Evolutionary conservation across 2,113 vertebrate species (phyloP), one percentile per base, ranked within the genome.

Genomic region (Chloroceryle aenea): DNA sequence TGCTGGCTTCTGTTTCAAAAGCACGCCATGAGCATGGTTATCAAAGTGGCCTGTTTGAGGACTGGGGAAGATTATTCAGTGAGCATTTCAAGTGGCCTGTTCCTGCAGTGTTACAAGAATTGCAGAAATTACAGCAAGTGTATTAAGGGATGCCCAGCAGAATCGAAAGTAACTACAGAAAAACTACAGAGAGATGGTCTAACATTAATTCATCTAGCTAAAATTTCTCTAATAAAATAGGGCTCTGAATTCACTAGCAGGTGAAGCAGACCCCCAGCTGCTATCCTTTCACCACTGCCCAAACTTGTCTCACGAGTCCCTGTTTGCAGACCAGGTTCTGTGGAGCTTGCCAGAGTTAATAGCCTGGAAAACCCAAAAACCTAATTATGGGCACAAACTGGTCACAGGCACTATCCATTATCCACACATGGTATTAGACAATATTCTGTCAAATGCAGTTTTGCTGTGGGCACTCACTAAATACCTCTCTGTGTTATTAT

Each of bases 1-100:
- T 52, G 80, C 62, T 92, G 94, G 64, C 86, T 93, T 7, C 84
- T 63, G 43, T 80, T 95, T 89, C 80, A 84, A 85, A 95, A 75
- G 93, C 91, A 78, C 62, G 1, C 85, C 69, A 43, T 13, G 86
- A 93, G 68, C 59, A 29, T 2, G 13, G 64, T 55, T 67, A 85
- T 87, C 93, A 91, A 89, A 85, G 89, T 73, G 68, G 76, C 34
- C 52, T 67, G 45, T 19, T 47, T 80, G 89, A 92, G 64, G 64
- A 18, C 64, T 30, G 38, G 23, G 64, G 56, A 81, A 52, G 90
- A 84, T 81, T 81, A 32, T 80, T 90, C 83, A 8, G 45, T 3
- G 52, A 71, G 79, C 59, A 34, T 94, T 93, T 95, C 48, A 58
- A 50, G 76, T 52, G 59, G 38, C 18, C 79, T 36, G 13, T 25